Evolutionary conservation across 2,888 invertebrate species (phyloP).

Genomic region (Drosophila cracens): DNA sequence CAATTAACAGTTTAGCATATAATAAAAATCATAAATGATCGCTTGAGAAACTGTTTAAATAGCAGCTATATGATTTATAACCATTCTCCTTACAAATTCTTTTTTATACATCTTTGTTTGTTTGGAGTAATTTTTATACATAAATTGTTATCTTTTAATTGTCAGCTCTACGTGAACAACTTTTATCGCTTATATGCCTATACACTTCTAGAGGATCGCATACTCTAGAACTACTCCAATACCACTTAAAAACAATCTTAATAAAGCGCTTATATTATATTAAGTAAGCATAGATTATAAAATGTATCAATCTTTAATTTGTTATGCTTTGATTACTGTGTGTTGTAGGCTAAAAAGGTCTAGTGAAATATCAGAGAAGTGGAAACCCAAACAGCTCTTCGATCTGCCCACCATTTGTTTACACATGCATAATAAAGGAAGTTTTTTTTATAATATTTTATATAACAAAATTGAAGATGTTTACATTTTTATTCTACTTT

Average conservation of each 20-base stretch:
- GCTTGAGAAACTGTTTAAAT: conserved; percentile 14
- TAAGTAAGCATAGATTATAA: conserved; percentile 10
- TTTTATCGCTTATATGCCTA: conserved; percentile 2
- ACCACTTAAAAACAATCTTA: conserved; percentile 10
- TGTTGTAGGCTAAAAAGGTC: neutral
- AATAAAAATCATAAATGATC: neutral
- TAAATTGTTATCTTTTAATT: neutral
- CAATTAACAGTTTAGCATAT: neutral
- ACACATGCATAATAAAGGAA: conserved; percentile 6
- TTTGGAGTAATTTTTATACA: neutral
- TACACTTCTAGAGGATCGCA: neutral
- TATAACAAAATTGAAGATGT: conserved; percentile 1
- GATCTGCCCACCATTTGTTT: conserved; percentile 14
- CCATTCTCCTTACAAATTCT: conserved; percentile 3
- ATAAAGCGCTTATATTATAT: conserved; percentile 22
- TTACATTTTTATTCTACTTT: neutral
- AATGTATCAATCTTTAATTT: conserved; percentile 6
- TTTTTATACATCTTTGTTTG: neutral
- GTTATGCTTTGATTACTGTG: conserved; percentile 6
- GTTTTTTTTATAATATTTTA: conserved; percentile 12
- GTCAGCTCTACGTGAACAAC: neutral
- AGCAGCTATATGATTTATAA: conserved; percentile 48
- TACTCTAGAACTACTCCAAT: conserved; percentile 1
- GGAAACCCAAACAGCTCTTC: neutral
- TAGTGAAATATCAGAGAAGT: neutral